Evolutionary conservation across 2,113 vertebrate species (phyloP).

Genomic region (Hipposideros armiger): DNA sequence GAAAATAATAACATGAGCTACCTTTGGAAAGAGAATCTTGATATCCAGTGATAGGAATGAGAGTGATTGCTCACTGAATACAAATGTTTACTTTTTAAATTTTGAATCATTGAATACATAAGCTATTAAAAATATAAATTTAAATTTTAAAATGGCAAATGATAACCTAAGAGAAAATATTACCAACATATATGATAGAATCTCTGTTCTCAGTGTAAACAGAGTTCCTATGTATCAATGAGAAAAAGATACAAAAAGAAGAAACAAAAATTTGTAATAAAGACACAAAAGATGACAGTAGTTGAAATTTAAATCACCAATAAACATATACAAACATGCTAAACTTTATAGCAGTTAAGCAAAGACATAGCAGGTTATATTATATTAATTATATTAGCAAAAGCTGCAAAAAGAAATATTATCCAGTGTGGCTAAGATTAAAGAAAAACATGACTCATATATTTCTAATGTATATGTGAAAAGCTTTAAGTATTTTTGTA

Average conservation of each 20-base stretch:
- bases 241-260: neutral
- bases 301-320: neutral
- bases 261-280: neutral
- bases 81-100: neutral
- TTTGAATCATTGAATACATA: neutral
- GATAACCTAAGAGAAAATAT: neutral
- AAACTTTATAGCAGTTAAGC: neutral
- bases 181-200: neutral
- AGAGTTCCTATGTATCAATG: neutral
- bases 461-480: neutral
- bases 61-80: neutral
- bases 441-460: neutral
- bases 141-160: slow-evolving; percentile 8
- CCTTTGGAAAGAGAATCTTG: neutral
- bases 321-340: neutral
- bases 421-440: neutral
- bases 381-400: neutral
- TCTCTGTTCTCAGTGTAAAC: neutral
- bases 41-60: neutral
- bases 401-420: neutral
- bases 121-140: neutral
- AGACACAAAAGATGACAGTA: neutral
- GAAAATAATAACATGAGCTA: neutral
- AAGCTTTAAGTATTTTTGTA: neutral
- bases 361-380: neutral